Conservation (phyloP, 2,888 invertebrate genomes). For the Hirtodrosophila cameraria region DNA sequence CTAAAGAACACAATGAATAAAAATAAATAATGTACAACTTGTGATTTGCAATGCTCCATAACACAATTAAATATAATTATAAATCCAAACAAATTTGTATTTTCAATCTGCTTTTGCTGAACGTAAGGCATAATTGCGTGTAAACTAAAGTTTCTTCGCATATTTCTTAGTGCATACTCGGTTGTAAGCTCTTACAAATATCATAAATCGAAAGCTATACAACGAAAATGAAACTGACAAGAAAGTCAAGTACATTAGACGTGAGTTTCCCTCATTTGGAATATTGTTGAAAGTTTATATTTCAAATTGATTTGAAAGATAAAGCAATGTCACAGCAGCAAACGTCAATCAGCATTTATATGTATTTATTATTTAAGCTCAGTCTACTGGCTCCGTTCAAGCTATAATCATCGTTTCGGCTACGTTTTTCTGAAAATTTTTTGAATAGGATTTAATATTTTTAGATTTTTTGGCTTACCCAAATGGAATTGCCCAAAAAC, state of each 20-base stretch:
- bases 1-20: not conserved
- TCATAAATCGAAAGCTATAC: no score
- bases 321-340: not conserved
- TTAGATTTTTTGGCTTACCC: not conserved
- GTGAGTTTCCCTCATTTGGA: no score
- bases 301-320: not conserved
- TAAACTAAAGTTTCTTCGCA: no score
- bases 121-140: no score
- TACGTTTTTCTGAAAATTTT: not conserved
- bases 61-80: not conserved
- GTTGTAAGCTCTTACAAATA: no score
- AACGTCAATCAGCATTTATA: not conserved
- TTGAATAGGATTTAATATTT: not conserved
- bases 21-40: not conserved
- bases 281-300: no score
- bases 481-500: slow-evolving; percentile 13
- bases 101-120: no score
- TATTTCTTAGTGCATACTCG: no score
- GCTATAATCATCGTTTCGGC: slow-evolving; percentile 22
- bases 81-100: no score
- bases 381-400: slow-evolving; percentile 18
- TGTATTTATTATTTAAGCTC: not conserved
- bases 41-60: no score
- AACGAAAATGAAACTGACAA: no score
- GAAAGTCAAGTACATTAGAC: no score